These are phyloP conservation scores for Drosophila histrio DNA, from an alignment of 2,888 invertebrate species.

Conservation along the genomic window DNA sequence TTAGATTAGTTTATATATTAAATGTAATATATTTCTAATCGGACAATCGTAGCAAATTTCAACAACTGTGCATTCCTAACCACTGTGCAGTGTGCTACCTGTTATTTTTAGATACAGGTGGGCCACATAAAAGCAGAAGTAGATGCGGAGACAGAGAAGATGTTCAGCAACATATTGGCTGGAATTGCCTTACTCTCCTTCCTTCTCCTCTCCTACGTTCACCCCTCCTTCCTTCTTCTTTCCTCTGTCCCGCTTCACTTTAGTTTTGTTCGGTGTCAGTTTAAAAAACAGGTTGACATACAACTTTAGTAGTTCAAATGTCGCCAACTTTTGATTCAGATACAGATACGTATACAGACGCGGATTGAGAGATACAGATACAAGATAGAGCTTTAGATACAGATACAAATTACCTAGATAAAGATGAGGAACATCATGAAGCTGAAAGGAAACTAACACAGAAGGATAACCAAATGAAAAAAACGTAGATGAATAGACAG, in stretches of 20 bases:
- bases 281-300: constrained; percentile 69
- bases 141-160: not conserved
- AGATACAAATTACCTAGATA: constrained; percentile 33
- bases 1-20: too few species aligned
- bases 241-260: constrained; percentile 25
- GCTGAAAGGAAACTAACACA: constrained; percentile 34
- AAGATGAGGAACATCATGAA: constrained; percentile 19
- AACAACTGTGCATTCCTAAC: not conserved
- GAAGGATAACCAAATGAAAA: constrained; percentile 16
- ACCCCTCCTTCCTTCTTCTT: not conserved
- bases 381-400: not conserved
- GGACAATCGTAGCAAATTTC: too few species aligned
- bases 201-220: not conserved
- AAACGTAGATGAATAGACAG: constrained; percentile 1
- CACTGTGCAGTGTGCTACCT: constrained; percentile 19
- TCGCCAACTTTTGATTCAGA: constrained; percentile 29
- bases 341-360: constrained; percentile 8
- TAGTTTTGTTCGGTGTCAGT: constrained; percentile 35
- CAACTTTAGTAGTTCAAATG: constrained; percentile 66
- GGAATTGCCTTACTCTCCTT: not conserved
- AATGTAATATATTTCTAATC: too few species aligned
- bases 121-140: constrained; percentile 20
- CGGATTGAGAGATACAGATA: not conserved
- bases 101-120: constrained; percentile 58
- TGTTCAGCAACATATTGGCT: constrained; percentile 28